phyloP scores from a whole-genome alignment of 30 jellyfish, hydroid and myxozoan genomes.

The Aurelia sp. region DNA sequence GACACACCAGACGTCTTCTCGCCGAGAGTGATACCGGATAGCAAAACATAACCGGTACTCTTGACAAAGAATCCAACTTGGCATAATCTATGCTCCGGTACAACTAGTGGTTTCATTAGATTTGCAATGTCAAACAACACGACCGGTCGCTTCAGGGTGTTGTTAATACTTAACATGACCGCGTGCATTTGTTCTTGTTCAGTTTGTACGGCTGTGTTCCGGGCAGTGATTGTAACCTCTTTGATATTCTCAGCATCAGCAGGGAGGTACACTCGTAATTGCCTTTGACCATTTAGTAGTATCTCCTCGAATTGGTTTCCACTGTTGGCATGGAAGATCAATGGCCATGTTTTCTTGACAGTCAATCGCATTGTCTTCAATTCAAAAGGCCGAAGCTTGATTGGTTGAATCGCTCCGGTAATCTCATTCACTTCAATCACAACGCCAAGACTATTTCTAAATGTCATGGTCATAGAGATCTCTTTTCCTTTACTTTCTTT shows the following conservation, averaged over 20 bases:
- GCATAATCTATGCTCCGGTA: constrained; percentile 75
- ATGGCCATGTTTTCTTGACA: constrained; percentile 84
- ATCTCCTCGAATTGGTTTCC: constrained; percentile 61
- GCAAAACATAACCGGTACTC: constrained; percentile 56
- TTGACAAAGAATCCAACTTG: constrained; percentile 86
- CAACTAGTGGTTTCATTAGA: constrained; percentile 78
- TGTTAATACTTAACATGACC: constrained; percentile 74
- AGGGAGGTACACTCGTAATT: constrained; percentile 63
- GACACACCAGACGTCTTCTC: constrained; percentile 59
- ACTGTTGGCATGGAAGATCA: constrained; percentile 81
- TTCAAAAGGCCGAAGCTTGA: constrained; percentile 64
- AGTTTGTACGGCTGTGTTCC: constrained; percentile 7
- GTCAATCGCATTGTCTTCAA: constrained; percentile 39
- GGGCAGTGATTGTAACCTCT: constrained; percentile 32
- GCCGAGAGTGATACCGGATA: constrained; percentile 79
- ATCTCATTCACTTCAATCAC: constrained; percentile 74
- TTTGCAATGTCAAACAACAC: constrained; percentile 78
- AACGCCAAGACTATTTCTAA: constrained; percentile 44
- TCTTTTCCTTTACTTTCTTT: constrained; percentile 21
- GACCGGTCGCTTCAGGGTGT: constrained; percentile 74
- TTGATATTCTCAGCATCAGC: constrained; percentile 11
- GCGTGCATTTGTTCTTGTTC: constrained; percentile 28
- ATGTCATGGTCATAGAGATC: constrained; percentile 18
- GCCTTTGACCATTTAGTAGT: constrained; percentile 90
- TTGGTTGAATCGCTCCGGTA: constrained; percentile 85